A percentile compares a stretch with the other conserved stretches of the same genome.
Conservation (phyloP, 2,888 invertebrate genomes). For the Cephus sareptanus region DNA sequence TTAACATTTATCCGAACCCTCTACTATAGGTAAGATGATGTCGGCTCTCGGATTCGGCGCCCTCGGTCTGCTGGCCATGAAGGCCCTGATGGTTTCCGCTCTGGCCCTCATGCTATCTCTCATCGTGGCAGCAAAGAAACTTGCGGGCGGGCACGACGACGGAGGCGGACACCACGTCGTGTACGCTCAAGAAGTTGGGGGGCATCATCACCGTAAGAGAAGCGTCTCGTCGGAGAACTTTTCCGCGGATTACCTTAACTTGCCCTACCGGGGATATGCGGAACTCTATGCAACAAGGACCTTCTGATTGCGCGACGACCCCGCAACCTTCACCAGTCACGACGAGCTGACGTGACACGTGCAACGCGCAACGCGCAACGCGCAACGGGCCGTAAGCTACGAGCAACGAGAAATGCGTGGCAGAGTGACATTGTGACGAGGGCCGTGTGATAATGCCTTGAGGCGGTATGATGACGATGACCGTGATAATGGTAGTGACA, state of each 20-base stretch:
- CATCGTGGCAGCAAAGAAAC: conserved; percentile 80
- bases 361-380: too few relatives aligned
- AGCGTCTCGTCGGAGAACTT: conserved; percentile 46
- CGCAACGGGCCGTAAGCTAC: too few relatives aligned
- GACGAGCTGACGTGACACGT: too few relatives aligned
- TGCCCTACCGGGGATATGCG: conserved; percentile 66
- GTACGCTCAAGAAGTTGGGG: conserved; percentile 69
- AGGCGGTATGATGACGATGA: neutral
- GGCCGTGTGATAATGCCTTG: too few relatives aligned
- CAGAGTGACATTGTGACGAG: too few relatives aligned
- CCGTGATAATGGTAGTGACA: neutral
- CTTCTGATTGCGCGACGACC: conserved; percentile 30
- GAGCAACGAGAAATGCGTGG: too few relatives aligned
- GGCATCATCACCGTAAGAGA: conserved; percentile 67
- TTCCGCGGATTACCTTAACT: conserved; percentile 57
- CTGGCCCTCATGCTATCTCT: conserved; percentile 80
- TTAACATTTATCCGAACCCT: neutral
- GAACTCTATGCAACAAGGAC: conserved; percentile 36
- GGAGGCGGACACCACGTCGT: conserved; percentile 71
- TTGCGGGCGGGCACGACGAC: conserved; percentile 71
- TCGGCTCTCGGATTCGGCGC: conserved; percentile 82
- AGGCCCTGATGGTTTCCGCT: conserved; percentile 78
- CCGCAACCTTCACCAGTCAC: neutral
- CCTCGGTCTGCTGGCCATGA: conserved; percentile 81
- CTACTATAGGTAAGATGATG: conserved; percentile 71